Evolutionary conservation across 2,888 invertebrate genomes (phyloP), one percentile per base, ranked within the genome.

Genomic region (Elegia similella): DNA sequence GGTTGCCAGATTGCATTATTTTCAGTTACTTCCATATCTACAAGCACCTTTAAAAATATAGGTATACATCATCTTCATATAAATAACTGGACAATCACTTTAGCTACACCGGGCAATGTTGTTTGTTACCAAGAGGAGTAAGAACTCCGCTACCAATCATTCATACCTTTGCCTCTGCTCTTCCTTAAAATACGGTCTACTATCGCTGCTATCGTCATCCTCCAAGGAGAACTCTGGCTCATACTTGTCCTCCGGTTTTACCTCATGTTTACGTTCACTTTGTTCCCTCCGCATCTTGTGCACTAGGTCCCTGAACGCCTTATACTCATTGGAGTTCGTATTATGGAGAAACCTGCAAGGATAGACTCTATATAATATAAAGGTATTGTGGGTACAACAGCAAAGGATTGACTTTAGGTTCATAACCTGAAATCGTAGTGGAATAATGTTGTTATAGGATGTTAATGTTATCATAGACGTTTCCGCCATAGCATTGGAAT

Each of bases 161-260:
- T 44, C 60, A 29, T 79, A 90, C 72, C 92, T 86, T 62, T 75
- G 89, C 61, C 68, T 84, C 66, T 67, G 81, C 68, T 81, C 92
- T 67, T 84, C 89, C 71, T 74, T 93, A 66, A 75, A 81, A 73
- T 63, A 68, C 7, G 73, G 73, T 63, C 73, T 79, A 38, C 82
- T 80, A 54, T 89, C 88, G 62, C 85, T 84, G 59, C 89, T 90
- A n/a, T 90, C 88, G 57, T 92, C 92, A 56, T 92, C 91, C 64
- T 89, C 88, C 60, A 92, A 69, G 63, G 86, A 83, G 64, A 91
- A 92, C 66, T 92, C 92, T 0, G 92, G 92, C 57, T 92, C 92
- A 75, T 92, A 92, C 75, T 86, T 92, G 62, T 92, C 92, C 65
- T 92, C 92, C 0, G 90, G 90, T 55, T 89, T 90, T 23, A 91